Conservation (phyloP, 2,888 invertebrate genomes). For the Ellobium chinense region DNA sequence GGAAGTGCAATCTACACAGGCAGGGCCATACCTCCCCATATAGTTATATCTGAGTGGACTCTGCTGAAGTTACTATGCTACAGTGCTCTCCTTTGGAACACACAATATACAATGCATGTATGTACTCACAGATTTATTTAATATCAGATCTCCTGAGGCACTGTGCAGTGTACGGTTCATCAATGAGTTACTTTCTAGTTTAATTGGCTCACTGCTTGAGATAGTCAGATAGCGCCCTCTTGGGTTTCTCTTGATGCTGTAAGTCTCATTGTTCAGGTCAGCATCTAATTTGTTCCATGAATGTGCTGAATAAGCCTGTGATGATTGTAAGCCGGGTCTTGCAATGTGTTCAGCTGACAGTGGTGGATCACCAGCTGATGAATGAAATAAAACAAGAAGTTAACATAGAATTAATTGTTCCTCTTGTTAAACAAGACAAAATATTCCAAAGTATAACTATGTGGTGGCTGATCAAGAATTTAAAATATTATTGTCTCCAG, state of each 20-base stretch:
- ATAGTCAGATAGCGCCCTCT: slow-evolving; percentile 89
- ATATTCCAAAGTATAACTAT: too few relatives aligned
- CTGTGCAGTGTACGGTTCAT: slow-evolving; percentile 60
- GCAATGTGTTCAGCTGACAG: slow-evolving; percentile 26
- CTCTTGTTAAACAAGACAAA: too few relatives aligned
- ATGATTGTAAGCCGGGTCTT: neutral
- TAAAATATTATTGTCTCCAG: too few relatives aligned
- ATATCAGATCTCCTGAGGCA: slow-evolving; percentile 69
- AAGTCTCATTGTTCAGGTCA: slow-evolving; percentile 39
- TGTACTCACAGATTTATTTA: slow-evolving; percentile 64
- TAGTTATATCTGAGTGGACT: too few relatives aligned
- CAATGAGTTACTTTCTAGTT: slow-evolving; percentile 60
- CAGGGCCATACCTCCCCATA: too few relatives aligned
- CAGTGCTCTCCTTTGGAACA: too few relatives aligned
- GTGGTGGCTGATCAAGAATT: too few relatives aligned
- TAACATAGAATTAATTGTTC: too few relatives aligned
- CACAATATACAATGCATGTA: too few relatives aligned
- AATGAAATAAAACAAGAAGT: too few relatives aligned
- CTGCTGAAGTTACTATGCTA: too few relatives aligned
- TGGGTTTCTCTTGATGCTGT: slow-evolving; percentile 57
- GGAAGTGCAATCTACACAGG: too few relatives aligned
- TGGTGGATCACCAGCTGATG: slow-evolving; percentile 13
- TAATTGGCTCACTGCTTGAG: slow-evolving; percentile 81
- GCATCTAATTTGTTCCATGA: slow-evolving; percentile 42
- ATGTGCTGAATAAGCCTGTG: slow-evolving; percentile 32